Evolutionary conservation across 2,113 vertebrate genomes (phyloP).

Genomic region (Aviceda subcristata): DNA sequence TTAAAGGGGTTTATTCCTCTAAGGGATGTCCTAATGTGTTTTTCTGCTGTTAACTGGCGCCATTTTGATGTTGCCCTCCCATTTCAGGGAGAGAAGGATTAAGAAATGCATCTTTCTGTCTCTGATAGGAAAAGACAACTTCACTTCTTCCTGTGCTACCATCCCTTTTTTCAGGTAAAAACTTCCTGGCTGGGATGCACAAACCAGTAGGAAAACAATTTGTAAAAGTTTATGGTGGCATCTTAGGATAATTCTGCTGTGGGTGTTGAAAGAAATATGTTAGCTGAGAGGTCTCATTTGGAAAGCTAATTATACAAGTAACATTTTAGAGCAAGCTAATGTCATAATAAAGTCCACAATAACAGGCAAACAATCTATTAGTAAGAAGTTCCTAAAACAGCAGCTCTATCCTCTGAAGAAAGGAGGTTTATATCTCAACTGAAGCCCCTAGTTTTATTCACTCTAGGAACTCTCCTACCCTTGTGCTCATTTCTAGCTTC

Average conservation of each 20-base stretch:
- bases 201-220: not conserved
- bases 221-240: slow-evolving; percentile 30
- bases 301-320: slow-evolving; percentile 55
- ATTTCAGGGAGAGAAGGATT: not conserved
- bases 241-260: slow-evolving; percentile 57
- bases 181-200: not conserved
- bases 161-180: not conserved
- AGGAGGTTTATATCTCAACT: not conserved
- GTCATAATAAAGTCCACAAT: slow-evolving; percentile 31
- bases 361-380: slow-evolving; percentile 47
- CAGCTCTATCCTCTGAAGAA: not conserved
- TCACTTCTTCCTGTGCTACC: not conserved
- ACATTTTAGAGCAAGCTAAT: slow-evolving; percentile 54
- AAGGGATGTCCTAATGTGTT: not conserved
- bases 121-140: not conserved
- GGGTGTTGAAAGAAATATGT: slow-evolving; percentile 19
- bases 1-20: not conserved
- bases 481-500: not conserved
- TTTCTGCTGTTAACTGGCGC: not conserved
- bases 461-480: not conserved
- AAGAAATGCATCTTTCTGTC: not conserved
- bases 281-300: slow-evolving; percentile 20
- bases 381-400: not conserved
- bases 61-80: not conserved
- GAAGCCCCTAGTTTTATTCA: not conserved